Evolutionary conservation across 2,797 vertebrate species (phyloP), one percentile per base, ranked within the genome.

Genomic region (Helostoma temminkii): DNA sequence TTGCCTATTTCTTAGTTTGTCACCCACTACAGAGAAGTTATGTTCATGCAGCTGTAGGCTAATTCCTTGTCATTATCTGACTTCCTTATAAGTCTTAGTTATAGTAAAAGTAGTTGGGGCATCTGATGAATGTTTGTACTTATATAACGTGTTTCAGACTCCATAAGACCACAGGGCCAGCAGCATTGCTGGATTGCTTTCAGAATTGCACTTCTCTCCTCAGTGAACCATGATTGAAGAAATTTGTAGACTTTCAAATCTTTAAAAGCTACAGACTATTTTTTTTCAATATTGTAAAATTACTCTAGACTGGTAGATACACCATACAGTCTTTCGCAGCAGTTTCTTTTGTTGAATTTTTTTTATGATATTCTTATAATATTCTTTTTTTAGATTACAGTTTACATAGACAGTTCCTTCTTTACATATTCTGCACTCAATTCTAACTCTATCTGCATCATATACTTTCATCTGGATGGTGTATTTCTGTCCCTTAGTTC

Each of bases 121-220:
- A 76, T 82, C 85, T 87, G 85, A 87, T 85, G 68, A 78, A 78
- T 39, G 71, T 82, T 78, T 91, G 67, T 81, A 52, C 70, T 80
- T 71, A 58, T 75, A 75, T 78, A 83, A 82, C 77, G 63, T 57
- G 25, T 67, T 46, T 48, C 7, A 19, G 64, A 50, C 59, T 78
- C 37, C 41, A 66, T 58, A 46, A 73, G 66, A 78, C 68, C 86
- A 76, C 0, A 36, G 72, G 86, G 88, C 81, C 48, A 57, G 30
- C 45, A 53, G 19, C 46, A 58, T 52, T 0, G 10, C 58, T 81
- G 41, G 21, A 78, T 86, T 66, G 61, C 75, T 81, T 72, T 64
- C 57, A 75, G 72, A 74, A 34, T 19, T 68, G 47, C 43, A 42
- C 43, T 66, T 74, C 22, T 53, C 25, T 65, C 25, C 16, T 50